Base-by-base conservation (phyloP, 92 coral and sea anemone species). In the Paragorgia papillata region DNA sequence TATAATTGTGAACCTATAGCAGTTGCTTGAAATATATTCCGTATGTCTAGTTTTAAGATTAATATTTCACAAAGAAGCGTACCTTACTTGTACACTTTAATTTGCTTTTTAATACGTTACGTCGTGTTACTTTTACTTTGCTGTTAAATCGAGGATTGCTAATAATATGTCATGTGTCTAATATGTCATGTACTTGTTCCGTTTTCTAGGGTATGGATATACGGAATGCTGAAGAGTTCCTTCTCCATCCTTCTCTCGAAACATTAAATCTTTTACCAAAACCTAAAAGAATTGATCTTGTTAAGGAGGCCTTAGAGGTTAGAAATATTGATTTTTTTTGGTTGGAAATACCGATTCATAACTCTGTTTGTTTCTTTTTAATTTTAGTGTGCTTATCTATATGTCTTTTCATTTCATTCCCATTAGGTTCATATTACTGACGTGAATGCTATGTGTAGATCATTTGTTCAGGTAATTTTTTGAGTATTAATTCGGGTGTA, bases 271-370 rank as follows among this genome's bases (percentile, higher is more conserved):
- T 44, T 30, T 80, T 95, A 19, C 95, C 99, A 0, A 82, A 64
- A 73, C 74, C 69, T 22, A 78, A 69, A 54, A 75, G 90, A 62
- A 75, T 60, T 20, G 66, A 74, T 37, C 85, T 95, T 50, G 76
- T 95, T 48, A 73, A 84, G 51, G 90, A 95, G 61, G 86, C 89
- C 49, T 55, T 91, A 24, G 84, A 85, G 99, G 99, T 95, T 41
- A 54, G 54, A 8, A 22, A 8, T 19, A 9, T 29, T 20, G 0
- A n/a, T 17, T 62, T 1, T 48, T 39, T 3, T 63, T 3, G 31
- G 2, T 2, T 59, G 22, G 24, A 55, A 5, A 1, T 21, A 55
- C 9, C 9, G 9, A 12, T 12, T 55, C 17, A 55, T 55, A 19
- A 27, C 19, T 12, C 61, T 12, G n/a, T 12, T 55, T 12, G 61